Evolutionary conservation across 2,797 vertebrate genomes (phyloP).

Genomic region (Acrossocheilus wenchowensis): DNA sequence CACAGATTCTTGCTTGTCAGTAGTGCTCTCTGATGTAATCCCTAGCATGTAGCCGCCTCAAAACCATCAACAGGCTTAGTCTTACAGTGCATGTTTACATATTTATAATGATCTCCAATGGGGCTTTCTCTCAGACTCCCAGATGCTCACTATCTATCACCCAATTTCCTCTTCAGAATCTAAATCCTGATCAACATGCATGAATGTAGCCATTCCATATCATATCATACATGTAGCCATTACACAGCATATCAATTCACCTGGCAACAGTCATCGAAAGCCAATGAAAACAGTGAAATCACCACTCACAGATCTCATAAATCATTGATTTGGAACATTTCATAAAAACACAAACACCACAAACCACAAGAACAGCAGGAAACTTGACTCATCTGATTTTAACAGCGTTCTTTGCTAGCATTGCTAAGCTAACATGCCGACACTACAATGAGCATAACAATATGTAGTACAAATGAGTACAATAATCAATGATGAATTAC

Average conservation of each 20-base stretch:
- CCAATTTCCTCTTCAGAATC: constrained; percentile 31
- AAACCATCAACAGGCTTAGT: background rate
- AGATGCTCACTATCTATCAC: background rate
- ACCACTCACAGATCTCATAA: background rate
- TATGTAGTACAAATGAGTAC: background rate
- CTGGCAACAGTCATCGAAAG: background rate
- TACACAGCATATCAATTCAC: background rate
- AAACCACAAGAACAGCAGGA: background rate
- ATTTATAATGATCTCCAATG: background rate
- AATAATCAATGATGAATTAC: background rate
- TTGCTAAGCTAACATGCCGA: background rate
- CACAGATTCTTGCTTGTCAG: background rate
- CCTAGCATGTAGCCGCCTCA: background rate
- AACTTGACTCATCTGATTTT: background rate
- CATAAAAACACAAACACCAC: background rate
- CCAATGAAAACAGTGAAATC: background rate
- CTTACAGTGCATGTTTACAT: background rate
- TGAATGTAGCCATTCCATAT: background rate
- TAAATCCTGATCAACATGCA: background rate
- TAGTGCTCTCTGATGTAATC: constrained; percentile 13
- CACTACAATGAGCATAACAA: background rate
- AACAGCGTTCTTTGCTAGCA: background rate
- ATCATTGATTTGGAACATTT: background rate
- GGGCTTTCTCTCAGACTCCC: constrained; percentile 10
- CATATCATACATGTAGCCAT: background rate